Conservation (phyloP, 2,888 invertebrate species). For the Sepioteuthis lessoniana region DNA sequence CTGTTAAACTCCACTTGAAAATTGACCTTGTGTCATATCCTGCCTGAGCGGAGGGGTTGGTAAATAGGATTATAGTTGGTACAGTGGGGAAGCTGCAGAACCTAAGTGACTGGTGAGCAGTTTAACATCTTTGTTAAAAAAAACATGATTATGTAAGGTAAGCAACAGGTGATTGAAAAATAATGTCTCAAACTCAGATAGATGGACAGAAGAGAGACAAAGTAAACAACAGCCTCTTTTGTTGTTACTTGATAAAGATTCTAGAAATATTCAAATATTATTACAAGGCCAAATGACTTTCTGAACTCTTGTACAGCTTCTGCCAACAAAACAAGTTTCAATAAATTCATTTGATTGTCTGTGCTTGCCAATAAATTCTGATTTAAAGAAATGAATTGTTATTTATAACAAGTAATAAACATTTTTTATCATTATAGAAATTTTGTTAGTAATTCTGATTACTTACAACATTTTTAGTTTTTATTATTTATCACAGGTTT, state of each 20-base stretch:
- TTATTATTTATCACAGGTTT: too few species aligned
- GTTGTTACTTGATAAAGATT: not conserved
- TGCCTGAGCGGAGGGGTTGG: too few species aligned
- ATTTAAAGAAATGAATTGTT: not conserved
- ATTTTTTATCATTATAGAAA: too few species aligned
- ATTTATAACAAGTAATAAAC: too few species aligned
- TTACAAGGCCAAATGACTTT: not conserved
- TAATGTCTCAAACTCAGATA: not conserved
- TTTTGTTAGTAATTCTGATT: too few species aligned
- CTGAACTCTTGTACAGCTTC: not conserved
- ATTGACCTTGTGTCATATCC: too few species aligned
- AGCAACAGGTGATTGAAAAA: not conserved
- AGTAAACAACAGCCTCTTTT: not conserved
- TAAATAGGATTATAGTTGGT: too few species aligned
- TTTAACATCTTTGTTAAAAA: not conserved
- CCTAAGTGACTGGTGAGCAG: not conserved
- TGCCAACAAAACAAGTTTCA: not conserved
- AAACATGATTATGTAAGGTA: not conserved
- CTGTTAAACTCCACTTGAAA: too few species aligned
- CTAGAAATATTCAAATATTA: not conserved
- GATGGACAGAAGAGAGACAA: too few species aligned
- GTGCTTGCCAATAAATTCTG: not conserved
- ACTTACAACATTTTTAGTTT: too few species aligned
- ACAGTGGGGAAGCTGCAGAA: not conserved
- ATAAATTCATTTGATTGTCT: not conserved